Evolutionary conservation across 2,113 vertebrate species (phyloP), one percentile per base, ranked within the genome.

Genomic region (Vimba vimba): DNA sequence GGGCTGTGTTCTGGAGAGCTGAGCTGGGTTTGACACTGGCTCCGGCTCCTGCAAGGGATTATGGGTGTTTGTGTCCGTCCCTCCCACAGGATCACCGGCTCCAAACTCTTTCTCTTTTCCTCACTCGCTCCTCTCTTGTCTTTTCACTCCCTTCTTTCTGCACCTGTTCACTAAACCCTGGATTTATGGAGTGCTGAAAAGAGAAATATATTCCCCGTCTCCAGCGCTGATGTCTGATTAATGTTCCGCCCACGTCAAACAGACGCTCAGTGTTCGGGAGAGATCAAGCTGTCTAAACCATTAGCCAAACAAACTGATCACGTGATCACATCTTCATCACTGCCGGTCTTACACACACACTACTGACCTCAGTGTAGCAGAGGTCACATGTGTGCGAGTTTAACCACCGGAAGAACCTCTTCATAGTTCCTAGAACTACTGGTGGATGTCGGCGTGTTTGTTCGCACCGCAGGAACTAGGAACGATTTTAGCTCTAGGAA

Each of bases 81-180:
- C 33, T 55, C 52, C 74, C 21, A 25, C 66, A 25, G 59, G 27
- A 6, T 71, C 15, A 3, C 50, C 3, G 45, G 5, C 39, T 74
- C 47, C 33, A 11, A 36, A 4, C 27, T 75, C 4, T 62, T n/a
- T 50, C 39, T 30, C 25, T 76, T 50, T 59, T 36, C 36, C 30
- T 82, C 4, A 21, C 68, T 60, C 50, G 2, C 43, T 43, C 1
- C 23, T 30, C 39, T 30, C 76, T 83, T 39, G 6, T n/a, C 0
- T 60, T 33, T 71, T 84, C 55, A 62, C 55, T 81, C 79, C 47
- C 64, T 23, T 55, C 76, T 25, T 17, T 50, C 82, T 60, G 52
- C 52, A 74, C 55, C 36, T 47, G 69, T 47, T 55, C 27, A 17
- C 75, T 19, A 19, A 77, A 77, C 25, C 15, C 75, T 15, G 71